Evolutionary conservation across 1,140 invertebrate genomes (phyloP).

Genomic region (Atta colombica): DNA sequence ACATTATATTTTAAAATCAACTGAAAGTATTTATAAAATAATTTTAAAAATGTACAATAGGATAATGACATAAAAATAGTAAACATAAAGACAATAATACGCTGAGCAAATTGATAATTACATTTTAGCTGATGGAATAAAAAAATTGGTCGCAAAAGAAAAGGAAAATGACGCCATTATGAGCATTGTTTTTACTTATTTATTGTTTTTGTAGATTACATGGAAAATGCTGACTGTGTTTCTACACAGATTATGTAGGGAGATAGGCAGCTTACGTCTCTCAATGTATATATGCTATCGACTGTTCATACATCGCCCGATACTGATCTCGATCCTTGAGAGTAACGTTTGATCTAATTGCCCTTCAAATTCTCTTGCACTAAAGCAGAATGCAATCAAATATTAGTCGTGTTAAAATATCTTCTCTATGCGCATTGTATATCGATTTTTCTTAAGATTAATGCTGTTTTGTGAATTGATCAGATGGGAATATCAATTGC

Average conservation of each 20-base stretch:
- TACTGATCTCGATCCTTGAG: background rate
- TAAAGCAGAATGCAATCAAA: slow-evolving; percentile 7
- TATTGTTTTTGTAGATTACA: slow-evolving; percentile 23
- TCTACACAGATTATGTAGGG: slow-evolving; percentile 32
- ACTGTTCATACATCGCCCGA: slow-evolving; percentile 20
- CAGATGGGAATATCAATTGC: slow-evolving; percentile 1
- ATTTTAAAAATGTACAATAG: background rate
- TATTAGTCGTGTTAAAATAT: slow-evolving; percentile 27
- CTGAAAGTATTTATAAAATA: background rate
- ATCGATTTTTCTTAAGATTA: background rate
- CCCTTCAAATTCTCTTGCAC: slow-evolving; percentile 20
- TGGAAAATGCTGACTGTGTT: background rate
- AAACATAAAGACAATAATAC: background rate
- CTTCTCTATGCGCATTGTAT: background rate
- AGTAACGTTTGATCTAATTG: slow-evolving; percentile 28
- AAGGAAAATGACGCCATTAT: background rate
- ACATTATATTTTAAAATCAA: background rate
- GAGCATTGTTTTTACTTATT: slow-evolving; percentile 19
- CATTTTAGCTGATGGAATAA: background rate
- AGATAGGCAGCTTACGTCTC: slow-evolving; percentile 9
- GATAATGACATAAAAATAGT: background rate
- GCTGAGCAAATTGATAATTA: background rate
- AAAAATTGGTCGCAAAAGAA: background rate
- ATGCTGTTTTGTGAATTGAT: background rate
- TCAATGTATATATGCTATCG: slow-evolving; percentile 2